phyloP scores from a whole-genome alignment of 2,888 invertebrate species.

The Cephalotes varians region DNA sequence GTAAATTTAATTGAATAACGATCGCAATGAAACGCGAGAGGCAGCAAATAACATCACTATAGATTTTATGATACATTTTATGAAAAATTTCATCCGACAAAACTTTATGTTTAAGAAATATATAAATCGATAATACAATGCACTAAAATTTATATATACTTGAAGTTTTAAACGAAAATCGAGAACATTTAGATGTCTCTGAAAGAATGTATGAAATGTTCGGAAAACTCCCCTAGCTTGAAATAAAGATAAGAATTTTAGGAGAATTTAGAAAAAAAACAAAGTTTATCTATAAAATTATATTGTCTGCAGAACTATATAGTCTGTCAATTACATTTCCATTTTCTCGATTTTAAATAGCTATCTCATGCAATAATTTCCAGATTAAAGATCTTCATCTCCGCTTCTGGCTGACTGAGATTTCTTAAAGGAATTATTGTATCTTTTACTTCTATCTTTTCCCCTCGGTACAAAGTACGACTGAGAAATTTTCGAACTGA shows the following conservation, averaged over 20 bases:
- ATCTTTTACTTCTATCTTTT: constrained; percentile 5
- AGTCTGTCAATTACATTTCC: neutral
- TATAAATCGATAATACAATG: neutral
- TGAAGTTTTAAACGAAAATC: neutral
- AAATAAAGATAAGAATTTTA: neutral
- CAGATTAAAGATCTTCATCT: neutral
- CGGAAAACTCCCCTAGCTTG: neutral
- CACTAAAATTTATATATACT: neutral
- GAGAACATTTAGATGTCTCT: neutral
- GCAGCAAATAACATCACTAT: neutral
- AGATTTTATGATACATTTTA: neutral
- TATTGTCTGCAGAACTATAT: neutral
- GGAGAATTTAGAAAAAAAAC: neutral
- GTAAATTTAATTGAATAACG: constrained; percentile 78
- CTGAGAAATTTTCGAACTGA: neutral
- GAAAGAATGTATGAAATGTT: neutral
- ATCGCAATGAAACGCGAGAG: neutral
- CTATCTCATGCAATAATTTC: constrained; percentile 4
- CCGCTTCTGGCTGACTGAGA: neutral
- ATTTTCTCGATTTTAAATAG: neutral
- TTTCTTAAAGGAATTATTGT: constrained; percentile 15
- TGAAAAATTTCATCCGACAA: neutral
- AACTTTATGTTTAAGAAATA: neutral
- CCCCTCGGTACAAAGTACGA: constrained; percentile 5
- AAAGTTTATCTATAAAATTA: neutral